These are phyloP conservation scores for Nestor notabilis DNA, from an alignment of 2,113 vertebrate species.

Conservation along the genomic window DNA sequence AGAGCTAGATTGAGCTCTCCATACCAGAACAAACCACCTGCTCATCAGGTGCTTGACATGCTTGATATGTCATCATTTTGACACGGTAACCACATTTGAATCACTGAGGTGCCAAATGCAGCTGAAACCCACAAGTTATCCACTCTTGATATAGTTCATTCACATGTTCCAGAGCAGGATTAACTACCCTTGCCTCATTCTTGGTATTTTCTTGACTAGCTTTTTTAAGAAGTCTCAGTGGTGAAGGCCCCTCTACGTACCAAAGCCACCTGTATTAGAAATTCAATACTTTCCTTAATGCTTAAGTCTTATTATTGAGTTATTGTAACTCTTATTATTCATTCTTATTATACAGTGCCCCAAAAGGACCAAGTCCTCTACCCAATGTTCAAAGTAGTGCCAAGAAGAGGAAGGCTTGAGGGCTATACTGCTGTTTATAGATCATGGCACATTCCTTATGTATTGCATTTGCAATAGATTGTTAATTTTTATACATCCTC, in stretches of 20 bases:
- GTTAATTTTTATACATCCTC: not conserved
- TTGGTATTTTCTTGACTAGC: not conserved
- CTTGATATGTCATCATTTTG: not conserved
- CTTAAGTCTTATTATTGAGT: not conserved
- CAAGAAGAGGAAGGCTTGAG: not conserved
- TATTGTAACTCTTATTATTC: too few relatives aligned
- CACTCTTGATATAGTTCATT: not conserved
- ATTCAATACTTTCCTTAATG: not conserved
- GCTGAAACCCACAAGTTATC: not conserved
- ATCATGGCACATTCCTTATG: not conserved
- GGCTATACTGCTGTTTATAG: not conserved
- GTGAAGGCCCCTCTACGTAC: not conserved
- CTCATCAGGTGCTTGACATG: not conserved
- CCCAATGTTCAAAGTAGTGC: rapidly evolving
- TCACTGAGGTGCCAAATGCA: not conserved
- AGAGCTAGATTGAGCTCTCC: not conserved
- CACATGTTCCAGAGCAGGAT: not conserved
- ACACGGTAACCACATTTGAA: not conserved
- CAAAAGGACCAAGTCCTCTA: not conserved
- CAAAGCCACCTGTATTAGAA: not conserved
- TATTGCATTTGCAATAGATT: not conserved
- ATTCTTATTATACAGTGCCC: too few relatives aligned
- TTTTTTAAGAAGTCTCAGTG: not conserved
- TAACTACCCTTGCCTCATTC: not conserved
- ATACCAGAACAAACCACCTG: not conserved